Percentiles rank a stretch among this genome's conserved stretches.
These are phyloP conservation scores for Anagyrus pseudococci DNA, from an alignment of 2,888 invertebrate genomes.

Conservation along the genomic window DNA sequence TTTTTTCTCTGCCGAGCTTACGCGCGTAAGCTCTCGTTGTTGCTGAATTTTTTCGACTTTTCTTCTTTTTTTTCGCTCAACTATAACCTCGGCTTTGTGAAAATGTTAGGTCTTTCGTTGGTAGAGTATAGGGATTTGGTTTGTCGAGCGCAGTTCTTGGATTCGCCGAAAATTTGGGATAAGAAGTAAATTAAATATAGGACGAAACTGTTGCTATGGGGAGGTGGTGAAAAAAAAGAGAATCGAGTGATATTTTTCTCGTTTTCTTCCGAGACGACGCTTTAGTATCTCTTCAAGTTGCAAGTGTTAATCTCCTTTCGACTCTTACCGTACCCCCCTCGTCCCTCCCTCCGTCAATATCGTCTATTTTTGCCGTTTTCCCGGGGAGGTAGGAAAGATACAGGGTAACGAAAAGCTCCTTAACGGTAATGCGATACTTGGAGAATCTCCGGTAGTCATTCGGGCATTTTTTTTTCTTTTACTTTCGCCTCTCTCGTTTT, in stretches of 20 bases:
- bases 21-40: too few relatives aligned
- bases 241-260: neutral
- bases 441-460: neutral
- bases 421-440: slow-evolving; percentile 51
- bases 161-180: too few relatives aligned
- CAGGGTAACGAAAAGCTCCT: slow-evolving; percentile 47
- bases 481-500: neutral
- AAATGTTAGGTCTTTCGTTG: too few relatives aligned
- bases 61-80: too few relatives aligned
- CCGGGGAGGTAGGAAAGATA: slow-evolving; percentile 1
- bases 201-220: too few relatives aligned
- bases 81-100: too few relatives aligned
- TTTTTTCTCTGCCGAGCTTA: too few relatives aligned
- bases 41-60: too few relatives aligned
- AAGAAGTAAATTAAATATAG: neutral
- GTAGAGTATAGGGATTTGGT: too few relatives aligned
- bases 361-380: slow-evolving; percentile 18
- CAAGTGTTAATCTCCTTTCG: slow-evolving; percentile 29
- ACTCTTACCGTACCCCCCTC: slow-evolving; percentile 7
- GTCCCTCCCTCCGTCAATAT: slow-evolving; percentile 1
- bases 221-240: neutral
- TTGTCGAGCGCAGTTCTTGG: too few relatives aligned
- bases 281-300: neutral
- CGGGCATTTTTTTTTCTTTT: slow-evolving; percentile 3
- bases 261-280: too few relatives aligned